These are phyloP conservation scores for Elymnias hypermnestra DNA, from an alignment of 1,140 invertebrate species.

Conservation along the genomic window DNA sequence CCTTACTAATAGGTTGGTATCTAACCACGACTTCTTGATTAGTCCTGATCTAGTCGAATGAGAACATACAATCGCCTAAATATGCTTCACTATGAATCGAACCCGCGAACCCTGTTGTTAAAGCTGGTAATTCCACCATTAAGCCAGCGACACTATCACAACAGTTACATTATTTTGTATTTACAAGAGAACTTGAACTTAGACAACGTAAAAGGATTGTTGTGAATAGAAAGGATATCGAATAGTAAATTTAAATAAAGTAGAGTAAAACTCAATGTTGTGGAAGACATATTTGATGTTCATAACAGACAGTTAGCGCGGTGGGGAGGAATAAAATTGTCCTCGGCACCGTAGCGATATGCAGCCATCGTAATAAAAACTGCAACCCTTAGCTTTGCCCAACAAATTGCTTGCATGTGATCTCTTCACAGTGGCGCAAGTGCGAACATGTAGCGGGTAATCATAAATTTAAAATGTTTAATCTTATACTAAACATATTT, in stretches of 20 bases:
- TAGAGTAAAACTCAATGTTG: constrained; percentile 22
- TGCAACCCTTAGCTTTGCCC: constrained; percentile 52
- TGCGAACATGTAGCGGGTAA: constrained; percentile 18
- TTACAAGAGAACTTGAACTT: too few species aligned
- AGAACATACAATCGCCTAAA: too few species aligned
- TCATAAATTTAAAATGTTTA: background rate
- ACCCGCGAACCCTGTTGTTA: too few species aligned
- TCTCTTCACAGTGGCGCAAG: constrained; percentile 26
- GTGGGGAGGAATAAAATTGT: constrained; percentile 35
- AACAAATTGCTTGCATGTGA: constrained; percentile 65
- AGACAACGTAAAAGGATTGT: too few species aligned
- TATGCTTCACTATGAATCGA: too few species aligned
- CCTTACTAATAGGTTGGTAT: too few species aligned
- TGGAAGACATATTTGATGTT: constrained; percentile 29
- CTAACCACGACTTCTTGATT: too few species aligned
- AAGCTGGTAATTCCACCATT: too few species aligned
- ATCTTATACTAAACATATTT: too few species aligned
- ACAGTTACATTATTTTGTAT: too few species aligned
- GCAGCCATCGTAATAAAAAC: constrained; percentile 55
- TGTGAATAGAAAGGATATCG: background rate
- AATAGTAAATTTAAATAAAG: constrained; percentile 17
- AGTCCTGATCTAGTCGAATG: too few species aligned
- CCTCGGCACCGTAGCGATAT: constrained; percentile 33
- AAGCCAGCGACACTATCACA: too few species aligned
- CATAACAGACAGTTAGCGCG: constrained; percentile 32